Evolutionary conservation across 2,113 vertebrate genomes (phyloP), one percentile per base, ranked within the genome.

Genomic region (Actenoides lindsayi): DNA sequence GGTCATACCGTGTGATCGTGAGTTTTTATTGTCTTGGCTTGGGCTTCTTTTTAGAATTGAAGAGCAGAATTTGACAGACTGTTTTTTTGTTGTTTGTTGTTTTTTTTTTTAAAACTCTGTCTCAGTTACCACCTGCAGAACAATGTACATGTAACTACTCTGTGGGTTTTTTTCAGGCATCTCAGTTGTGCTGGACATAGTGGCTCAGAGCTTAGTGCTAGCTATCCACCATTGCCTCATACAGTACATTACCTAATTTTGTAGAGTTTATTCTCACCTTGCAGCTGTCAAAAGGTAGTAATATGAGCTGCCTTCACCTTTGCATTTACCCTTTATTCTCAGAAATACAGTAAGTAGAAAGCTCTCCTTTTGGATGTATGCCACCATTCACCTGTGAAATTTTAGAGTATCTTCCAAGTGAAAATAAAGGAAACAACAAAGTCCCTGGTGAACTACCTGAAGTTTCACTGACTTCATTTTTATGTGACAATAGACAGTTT

Each of bases 11-110:
- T 56, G 83, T 39, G 51, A 74, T 8, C 54, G 76, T 64, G 51
- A 87, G 6, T 41, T 80, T 83, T 85, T 97, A 79, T 81, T 94
- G 54, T 41, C 93, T 79, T 50, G 67, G n/a, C 27, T 93, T 91
- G 10, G n/a, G 7, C 17, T 84, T 33, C 27, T 53, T 94, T 96
- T 94, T 83, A 88, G 90, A 96, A 93, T 75, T 82, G 83, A 96
- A 97, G 48, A 82, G 83, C 51, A 97, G 81, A 68, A 96, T 97
- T 83, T 89, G 73, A 96, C 92, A 7, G 53, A 20, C 39, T 60
- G 15, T 11, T 56, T 56, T 56, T 8, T 54, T 54, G 8, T 56
- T 17, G 30, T 54, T 50, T 23, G 48, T 28, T 89, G 11, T 7
- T 82, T 9, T 70, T 8, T 5, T 12, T 35, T 19, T 19, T 10